Evolutionary conservation across 2,888 invertebrate species (phyloP), one percentile per base, ranked within the genome.

Genomic region (Trachelus iudaicus): DNA sequence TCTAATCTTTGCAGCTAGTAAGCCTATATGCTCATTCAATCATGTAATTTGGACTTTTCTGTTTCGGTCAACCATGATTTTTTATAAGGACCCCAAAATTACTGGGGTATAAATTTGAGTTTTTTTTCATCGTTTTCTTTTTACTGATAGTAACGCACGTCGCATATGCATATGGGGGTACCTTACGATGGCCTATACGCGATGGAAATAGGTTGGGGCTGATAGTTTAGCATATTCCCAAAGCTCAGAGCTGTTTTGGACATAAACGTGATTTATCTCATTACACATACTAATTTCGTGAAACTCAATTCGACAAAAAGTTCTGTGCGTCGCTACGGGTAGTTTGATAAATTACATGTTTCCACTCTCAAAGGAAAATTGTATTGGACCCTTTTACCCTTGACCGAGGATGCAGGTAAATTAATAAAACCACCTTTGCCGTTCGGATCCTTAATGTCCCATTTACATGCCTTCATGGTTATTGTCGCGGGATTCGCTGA

Each of bases 221-320:
- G 23, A 56, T 56, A 56, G 56, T 56, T 56, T 23, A 56, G 56
- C 56, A 23, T 56, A 56, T 56, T 56, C 23, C 56, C 56, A 56
- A 56, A 56, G 56, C 84, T 84, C 84, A 83, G 88, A 87, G 86
- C 89, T 89, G 89, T 84, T 83, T 84, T 83, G 83, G 83, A 87
- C 88, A 84, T 86, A 85, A 86, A 86, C 86, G 86, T 88, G 88
- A 89, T 89, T 89, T 88, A 89, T 89, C 84, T 83, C 84, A 82
- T 86, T 89, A 87, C 86, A 85, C 86, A 85, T 87, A 86, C 84
- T 87, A 86, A 87, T 87, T 87, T 86, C 83, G 82, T 11, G 56
- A 56, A 56, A 56, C 23, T 56, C 56, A 56, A 56, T 56, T 56
- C 56, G 15, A 23, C 23, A 56, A 56, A 56, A 56, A 56, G 56